Base-by-base conservation (phyloP, 92 coral and sea anemone genomes). In the Umimayanthus kanabou region DNA sequence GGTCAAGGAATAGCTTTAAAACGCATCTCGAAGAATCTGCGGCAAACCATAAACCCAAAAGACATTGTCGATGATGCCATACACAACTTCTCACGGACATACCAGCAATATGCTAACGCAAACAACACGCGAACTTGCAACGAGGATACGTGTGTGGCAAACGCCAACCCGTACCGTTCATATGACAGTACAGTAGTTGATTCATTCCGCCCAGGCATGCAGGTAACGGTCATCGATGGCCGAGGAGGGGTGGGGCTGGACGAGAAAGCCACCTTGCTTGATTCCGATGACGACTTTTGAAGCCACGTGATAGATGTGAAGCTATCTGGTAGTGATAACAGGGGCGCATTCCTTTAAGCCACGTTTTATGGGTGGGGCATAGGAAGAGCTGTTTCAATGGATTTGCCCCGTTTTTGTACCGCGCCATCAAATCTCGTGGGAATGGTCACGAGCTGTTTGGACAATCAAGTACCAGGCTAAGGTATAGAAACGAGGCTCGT, bases 61-160 rank as follows among this genome's bases (percentile, higher is more conserved):
- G 99, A 97, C 91, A 97, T 97, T 14, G 98, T 97, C 8, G 96
- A 96, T 74, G 99, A 97, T 70, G 99, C 99, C 0, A 97, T 97
- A n/a, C 99, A 97, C 84, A 97, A 95, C 85, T 97, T 97, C 84
- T 97, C 99, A 18, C 90, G 99, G 49, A 94, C 99, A 13, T 97
- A 97, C 73, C 93, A 97, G 70, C 98, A 97, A 58, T 97, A 97
- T 42, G 99, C 97, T 4, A 95, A 95, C n/a, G 98, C 98, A 13
- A 94, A 95, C 77, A 92, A 90, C 50, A 77, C 87, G 26, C 90
- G 83, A 78, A 87, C 89, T 37, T 88, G 82, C 37, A 88, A 82
- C 85, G 98, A 95, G 28, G 92, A 87, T 4, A 72, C 88, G 6
- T 85, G 84, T 18, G 89, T 82, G 11, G 87, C 88, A 9, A 88